Conservation (phyloP, 1,140 invertebrate species). For the Lasioglossum baleicum region DNA sequence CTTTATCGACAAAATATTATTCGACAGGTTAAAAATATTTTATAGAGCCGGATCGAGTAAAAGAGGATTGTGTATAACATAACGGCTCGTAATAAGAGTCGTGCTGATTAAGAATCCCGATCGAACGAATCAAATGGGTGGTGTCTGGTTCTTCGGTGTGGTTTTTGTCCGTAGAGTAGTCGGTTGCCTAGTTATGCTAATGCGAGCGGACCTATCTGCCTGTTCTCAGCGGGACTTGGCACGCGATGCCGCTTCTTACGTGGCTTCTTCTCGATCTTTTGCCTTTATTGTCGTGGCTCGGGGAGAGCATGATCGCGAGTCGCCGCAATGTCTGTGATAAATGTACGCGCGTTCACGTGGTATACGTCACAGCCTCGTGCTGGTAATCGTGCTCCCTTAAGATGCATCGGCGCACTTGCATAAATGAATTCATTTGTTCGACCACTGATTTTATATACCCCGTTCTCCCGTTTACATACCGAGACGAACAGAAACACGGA, state of each 20-base stretch:
- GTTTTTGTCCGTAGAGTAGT: slow-evolving; percentile 47
- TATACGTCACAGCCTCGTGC: slow-evolving; percentile 18
- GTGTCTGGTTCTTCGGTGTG: slow-evolving; percentile 54
- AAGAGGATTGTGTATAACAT: slow-evolving; percentile 10
- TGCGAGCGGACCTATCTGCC: slow-evolving; percentile 57
- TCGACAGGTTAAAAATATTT: too few species aligned
- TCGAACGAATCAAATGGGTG: slow-evolving; percentile 34
- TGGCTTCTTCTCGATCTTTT: slow-evolving; percentile 44
- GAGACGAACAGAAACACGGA: background rate
- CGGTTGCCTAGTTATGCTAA: slow-evolving; percentile 68
- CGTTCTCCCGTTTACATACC: slow-evolving; percentile 35
- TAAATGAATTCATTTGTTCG: slow-evolving; percentile 41
- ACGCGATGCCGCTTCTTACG: slow-evolving; percentile 62
- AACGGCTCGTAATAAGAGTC: slow-evolving; percentile 59
- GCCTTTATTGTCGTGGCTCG: slow-evolving; percentile 50
- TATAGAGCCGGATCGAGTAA: too few species aligned
- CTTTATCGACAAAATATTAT: too few species aligned
- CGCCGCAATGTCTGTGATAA: slow-evolving; percentile 21
- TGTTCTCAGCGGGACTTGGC: slow-evolving; percentile 59
- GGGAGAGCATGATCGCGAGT: slow-evolving; percentile 19
- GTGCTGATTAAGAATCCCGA: slow-evolving; percentile 62
- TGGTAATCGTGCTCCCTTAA: slow-evolving; percentile 30
- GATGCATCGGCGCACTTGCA: slow-evolving; percentile 35
- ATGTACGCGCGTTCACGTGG: slow-evolving; percentile 16
- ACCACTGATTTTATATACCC: slow-evolving; percentile 34